Conservation (phyloP, 2,888 invertebrate genomes). For the Rhaphigaster nebulosa region DNA sequence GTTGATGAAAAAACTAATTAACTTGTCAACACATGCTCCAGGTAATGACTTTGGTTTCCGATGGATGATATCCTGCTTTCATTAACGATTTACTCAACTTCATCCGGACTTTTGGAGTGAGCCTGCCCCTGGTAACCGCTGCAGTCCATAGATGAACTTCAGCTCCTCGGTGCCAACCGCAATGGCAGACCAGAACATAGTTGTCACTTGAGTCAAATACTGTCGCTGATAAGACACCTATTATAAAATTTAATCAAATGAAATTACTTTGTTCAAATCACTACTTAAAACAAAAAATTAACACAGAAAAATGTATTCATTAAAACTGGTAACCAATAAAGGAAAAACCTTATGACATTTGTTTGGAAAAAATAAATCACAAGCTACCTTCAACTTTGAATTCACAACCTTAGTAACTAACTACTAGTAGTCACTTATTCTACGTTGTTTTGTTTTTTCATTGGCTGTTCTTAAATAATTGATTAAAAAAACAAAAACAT, state of each 20-base stretch:
- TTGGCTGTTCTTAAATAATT: too few relatives aligned
- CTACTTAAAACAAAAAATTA: background rate
- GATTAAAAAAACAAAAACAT: too few relatives aligned
- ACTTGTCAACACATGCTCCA: conserved; percentile 65
- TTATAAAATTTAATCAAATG: background rate
- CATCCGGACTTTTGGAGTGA: conserved; percentile 64
- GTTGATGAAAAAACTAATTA: conserved; percentile 25
- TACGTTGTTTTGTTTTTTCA: too few relatives aligned
- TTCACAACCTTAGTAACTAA: too few relatives aligned
- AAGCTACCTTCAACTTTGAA: too few relatives aligned
- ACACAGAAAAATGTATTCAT: background rate
- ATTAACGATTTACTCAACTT: conserved; percentile 65
- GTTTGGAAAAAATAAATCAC: too few relatives aligned
- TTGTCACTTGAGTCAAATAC: conserved; percentile 64
- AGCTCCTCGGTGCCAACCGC: conserved; percentile 64
- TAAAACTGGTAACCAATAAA: too few relatives aligned
- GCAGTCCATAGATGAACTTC: conserved; percentile 66
- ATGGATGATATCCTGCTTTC: conserved; percentile 65
- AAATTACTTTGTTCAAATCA: background rate
- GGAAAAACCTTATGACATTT: too few relatives aligned
- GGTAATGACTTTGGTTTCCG: conserved; percentile 65
- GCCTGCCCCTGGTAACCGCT: conserved; percentile 64
- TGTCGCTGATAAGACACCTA: conserved; percentile 64
- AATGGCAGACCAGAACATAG: conserved; percentile 65
- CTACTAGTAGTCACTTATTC: too few relatives aligned